phyloP scores from a whole-genome alignment of 2,888 invertebrate species.

The Neuroscelio doddi region DNA sequence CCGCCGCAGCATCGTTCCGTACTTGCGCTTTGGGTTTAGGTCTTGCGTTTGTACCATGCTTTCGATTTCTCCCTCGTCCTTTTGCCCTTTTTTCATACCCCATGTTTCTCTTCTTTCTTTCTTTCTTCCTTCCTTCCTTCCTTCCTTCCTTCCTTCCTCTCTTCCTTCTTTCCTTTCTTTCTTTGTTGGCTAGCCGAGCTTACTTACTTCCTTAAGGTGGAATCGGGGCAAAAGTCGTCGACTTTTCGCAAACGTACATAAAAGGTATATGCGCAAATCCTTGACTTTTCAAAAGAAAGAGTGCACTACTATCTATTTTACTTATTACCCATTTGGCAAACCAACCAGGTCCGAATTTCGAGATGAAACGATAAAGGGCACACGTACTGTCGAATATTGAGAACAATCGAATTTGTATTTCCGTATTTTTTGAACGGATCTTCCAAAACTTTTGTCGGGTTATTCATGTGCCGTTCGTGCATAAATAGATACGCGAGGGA shows the following conservation, averaged over 20 bases:
- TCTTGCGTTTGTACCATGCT: neutral
- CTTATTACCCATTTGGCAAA: constrained; percentile 21
- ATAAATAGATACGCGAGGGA: no score
- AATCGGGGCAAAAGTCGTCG: constrained; percentile 20
- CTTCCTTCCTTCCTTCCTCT: constrained; percentile 1
- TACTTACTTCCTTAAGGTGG: no score
- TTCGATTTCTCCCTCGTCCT: constrained; percentile 26
- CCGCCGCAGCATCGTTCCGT: constrained; percentile 60
- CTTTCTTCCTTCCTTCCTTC: neutral
- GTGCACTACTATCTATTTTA: neutral
- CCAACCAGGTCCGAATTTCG: constrained; percentile 7
- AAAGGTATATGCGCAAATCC: constrained; percentile 4
- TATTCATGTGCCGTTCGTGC: no score
- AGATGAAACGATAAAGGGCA: constrained; percentile 8
- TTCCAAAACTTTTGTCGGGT: constrained; percentile 1
- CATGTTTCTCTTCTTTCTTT: constrained; percentile 12
- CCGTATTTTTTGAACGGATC: constrained; percentile 7
- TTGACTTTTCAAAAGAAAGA: constrained; percentile 1
- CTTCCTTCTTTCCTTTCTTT: no score
- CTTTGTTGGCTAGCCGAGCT: no score
- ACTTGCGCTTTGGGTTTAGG: constrained; percentile 53
- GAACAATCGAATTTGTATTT: constrained; percentile 13
- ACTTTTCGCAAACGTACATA: constrained; percentile 8
- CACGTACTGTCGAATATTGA: constrained; percentile 6
- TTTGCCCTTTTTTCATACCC: constrained; percentile 26